These are phyloP conservation scores for Drosophila histrio DNA, from an alignment of 2,888 invertebrate species.

Conservation along the genomic window DNA sequence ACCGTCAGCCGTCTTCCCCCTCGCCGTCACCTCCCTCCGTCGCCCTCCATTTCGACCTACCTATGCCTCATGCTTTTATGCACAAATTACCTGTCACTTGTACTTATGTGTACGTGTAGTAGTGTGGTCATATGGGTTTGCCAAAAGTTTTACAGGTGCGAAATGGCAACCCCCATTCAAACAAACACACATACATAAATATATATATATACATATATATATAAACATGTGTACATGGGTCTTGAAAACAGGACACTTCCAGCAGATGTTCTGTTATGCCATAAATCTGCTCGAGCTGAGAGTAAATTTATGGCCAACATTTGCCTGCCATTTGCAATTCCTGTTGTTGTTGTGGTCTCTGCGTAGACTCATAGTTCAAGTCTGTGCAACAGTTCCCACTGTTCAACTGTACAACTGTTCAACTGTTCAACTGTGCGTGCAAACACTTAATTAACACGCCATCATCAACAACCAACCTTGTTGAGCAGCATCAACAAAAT, in stretches of 20 bases:
- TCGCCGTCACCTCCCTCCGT: background rate
- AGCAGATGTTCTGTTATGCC: slow-evolving; percentile 37
- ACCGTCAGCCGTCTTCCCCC: slow-evolving; percentile 2
- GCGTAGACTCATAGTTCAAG: background rate
- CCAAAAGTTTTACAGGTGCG: slow-evolving; percentile 20
- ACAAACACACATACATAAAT: slow-evolving; percentile 3
- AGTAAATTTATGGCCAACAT: slow-evolving; percentile 54
- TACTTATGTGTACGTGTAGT: slow-evolving; percentile 52
- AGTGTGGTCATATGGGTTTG: slow-evolving; percentile 8
- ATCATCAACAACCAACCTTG: slow-evolving; percentile 42
- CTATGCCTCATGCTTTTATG: slow-evolving; percentile 50
- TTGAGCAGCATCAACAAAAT: slow-evolving; percentile 12
- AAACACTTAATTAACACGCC: slow-evolving; percentile 68
- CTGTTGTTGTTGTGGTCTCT: background rate
- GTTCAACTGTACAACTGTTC: slow-evolving; percentile 44
- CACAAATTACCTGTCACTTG: slow-evolving; percentile 78
- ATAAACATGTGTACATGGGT: slow-evolving; percentile 3
- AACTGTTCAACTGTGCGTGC: slow-evolving; percentile 63
- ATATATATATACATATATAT: background rate
- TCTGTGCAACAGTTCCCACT: slow-evolving; percentile 28
- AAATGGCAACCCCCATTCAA: slow-evolving; percentile 22
- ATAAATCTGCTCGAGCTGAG: slow-evolving; percentile 53
- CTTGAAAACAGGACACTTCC: slow-evolving; percentile 26
- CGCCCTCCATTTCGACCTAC: background rate
- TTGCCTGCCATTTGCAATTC: slow-evolving; percentile 27